These are phyloP conservation scores for Griposia aprilina DNA, from an alignment of 2,888 invertebrate genomes.

Conservation along the genomic window DNA sequence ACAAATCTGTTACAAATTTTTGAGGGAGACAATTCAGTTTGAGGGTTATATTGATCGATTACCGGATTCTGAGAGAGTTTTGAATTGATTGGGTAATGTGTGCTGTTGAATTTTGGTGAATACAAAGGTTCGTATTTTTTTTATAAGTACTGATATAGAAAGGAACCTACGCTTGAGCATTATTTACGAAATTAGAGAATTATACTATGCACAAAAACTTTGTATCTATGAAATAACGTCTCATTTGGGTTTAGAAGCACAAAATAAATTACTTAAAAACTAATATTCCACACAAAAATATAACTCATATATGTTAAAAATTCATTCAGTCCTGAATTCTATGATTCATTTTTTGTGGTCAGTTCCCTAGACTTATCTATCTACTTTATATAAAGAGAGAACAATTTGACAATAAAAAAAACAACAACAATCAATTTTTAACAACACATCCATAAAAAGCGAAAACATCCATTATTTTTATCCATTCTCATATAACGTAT, in stretches of 20 bases:
- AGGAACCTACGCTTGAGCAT: not conserved
- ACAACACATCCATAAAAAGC: not conserved
- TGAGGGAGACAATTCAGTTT: constrained; percentile 66
- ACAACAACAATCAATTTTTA: not conserved
- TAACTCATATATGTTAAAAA: too few species aligned
- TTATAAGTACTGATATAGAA: not conserved
- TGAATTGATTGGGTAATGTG: constrained; percentile 26
- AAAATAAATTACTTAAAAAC: too few species aligned
- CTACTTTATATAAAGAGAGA: not conserved
- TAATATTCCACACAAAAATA: too few species aligned
- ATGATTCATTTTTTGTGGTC: not conserved
- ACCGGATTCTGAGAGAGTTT: constrained; percentile 52
- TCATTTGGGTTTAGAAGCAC: too few species aligned
- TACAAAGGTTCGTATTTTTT: too few species aligned
- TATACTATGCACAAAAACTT: too few species aligned
- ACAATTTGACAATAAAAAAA: too few species aligned
- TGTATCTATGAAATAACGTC: too few species aligned
- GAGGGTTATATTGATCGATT: constrained; percentile 70
- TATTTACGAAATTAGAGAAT: too few species aligned
- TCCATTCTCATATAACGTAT: constrained; percentile 56
- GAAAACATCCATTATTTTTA: constrained; percentile 39
- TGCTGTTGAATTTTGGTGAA: not conserved
- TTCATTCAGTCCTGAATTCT: too few species aligned
- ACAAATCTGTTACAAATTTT: constrained; percentile 80
- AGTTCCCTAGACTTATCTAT: too few species aligned